phyloP scores from a whole-genome alignment of 2,113 vertebrate species.

The Proteles cristata region DNA sequence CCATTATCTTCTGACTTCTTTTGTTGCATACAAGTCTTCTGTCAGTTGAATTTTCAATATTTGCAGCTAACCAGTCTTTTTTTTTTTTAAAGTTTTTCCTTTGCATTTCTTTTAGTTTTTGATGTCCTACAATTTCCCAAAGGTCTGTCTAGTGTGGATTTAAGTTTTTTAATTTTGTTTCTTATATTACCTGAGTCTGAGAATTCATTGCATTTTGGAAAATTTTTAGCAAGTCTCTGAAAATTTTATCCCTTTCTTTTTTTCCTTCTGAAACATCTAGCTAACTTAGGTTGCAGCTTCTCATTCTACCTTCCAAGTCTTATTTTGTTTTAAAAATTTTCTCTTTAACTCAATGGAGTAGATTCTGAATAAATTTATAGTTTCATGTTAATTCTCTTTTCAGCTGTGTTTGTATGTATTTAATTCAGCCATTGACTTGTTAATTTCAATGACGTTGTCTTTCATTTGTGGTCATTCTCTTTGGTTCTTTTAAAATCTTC shows the following conservation, averaged over 20 bases:
- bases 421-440: neutral
- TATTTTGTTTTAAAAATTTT: neutral
- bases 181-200: neutral
- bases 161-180: conserved; percentile 30
- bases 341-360: neutral
- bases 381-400: neutral
- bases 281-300: neutral
- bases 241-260: neutral
- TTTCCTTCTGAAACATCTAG: neutral
- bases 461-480: conserved; percentile 1
- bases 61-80: neutral
- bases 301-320: neutral
- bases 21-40: neutral
- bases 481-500: neutral
- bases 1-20: neutral
- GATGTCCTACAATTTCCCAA: neutral
- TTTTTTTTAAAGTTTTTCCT: neutral
- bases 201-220: neutral
- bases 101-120: conserved; percentile 14
- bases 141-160: neutral
- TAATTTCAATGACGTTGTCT: neutral
- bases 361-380: conserved; percentile 18
- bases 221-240: neutral
- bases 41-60: neutral
- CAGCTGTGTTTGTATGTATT: neutral